Evolutionary conservation across 2,113 vertebrate genomes (phyloP).

Genomic region (Alaudala cheleensis): DNA sequence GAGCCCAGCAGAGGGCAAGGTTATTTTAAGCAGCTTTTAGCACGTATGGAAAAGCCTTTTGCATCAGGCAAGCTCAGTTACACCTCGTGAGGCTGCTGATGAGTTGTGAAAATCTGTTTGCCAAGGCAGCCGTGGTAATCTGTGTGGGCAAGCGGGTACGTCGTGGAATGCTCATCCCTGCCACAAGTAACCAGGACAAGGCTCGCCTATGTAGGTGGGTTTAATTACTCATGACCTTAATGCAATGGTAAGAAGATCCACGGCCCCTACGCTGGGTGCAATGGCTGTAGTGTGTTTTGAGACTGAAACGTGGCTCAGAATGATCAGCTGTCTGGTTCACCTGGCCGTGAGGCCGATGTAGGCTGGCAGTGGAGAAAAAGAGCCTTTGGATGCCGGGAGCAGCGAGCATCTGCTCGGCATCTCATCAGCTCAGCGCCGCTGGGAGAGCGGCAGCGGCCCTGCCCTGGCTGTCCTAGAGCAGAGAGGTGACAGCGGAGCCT

Average conservation of each 20-base stretch:
- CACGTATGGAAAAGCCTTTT: background rate
- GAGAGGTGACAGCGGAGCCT: background rate
- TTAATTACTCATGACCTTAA: background rate
- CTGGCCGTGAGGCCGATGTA: rapidly evolving
- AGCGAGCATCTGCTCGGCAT: background rate
- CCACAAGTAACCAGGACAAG: background rate
- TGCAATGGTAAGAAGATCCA: rapidly evolving
- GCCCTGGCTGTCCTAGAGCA: background rate
- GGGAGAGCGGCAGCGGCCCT: background rate
- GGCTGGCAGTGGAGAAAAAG: background rate
- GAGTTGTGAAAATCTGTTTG: background rate
- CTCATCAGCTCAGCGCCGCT: background rate
- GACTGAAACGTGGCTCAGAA: background rate
- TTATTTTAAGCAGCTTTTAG: background rate
- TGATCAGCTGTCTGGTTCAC: rapidly evolving
- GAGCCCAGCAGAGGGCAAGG: background rate
- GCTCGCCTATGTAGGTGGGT: rapidly evolving
- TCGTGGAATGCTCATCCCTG: rapidly evolving
- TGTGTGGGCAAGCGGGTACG: background rate
- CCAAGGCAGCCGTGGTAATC: background rate
- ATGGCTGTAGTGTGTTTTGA: background rate
- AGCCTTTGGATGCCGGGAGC: background rate
- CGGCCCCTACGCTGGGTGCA: rapidly evolving
- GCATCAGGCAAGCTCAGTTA: background rate
- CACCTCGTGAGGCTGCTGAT: rapidly evolving